A percentile compares a stretch with the other conserved stretches of the same genome.
These are phyloP conservation scores for Silurus glanis DNA, from an alignment of 2,113 vertebrate species.

Conservation along the genomic window DNA sequence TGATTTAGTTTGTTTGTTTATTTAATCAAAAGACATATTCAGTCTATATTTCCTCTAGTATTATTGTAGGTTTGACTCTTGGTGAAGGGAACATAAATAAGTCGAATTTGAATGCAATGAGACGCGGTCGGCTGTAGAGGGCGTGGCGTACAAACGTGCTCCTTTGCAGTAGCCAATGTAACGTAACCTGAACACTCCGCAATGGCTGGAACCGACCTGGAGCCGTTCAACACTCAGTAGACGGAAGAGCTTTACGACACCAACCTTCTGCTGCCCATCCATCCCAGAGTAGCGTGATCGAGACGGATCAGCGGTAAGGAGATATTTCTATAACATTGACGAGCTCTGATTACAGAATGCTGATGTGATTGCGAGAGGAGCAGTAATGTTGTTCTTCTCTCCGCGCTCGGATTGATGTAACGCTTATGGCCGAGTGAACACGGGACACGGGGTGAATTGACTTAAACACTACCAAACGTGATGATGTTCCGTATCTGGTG, in stretches of 20 bases:
- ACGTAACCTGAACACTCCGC: constrained; percentile 63
- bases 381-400: constrained; percentile 53
- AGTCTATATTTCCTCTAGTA: background rate
- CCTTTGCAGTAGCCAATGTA: constrained; percentile 53
- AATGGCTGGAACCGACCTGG: constrained; percentile 51
- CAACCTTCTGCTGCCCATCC: constrained; percentile 48
- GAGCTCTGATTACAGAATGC: background rate
- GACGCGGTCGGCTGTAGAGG: constrained; percentile 12
- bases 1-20: too few species aligned
- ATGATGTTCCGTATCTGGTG: background rate
- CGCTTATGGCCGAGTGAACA: constrained; percentile 73
- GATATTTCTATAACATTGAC: constrained; percentile 24
- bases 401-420: constrained; percentile 50
- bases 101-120: background rate
- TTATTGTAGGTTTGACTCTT: background rate
- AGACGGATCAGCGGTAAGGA: constrained; percentile 64
- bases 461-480: constrained; percentile 7
- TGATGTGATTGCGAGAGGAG: constrained; percentile 18
- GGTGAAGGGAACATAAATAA: background rate
- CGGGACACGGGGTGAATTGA: constrained; percentile 56
- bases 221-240: constrained; percentile 54
- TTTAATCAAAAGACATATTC: too few species aligned
- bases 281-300: constrained; percentile 26
- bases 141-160: constrained; percentile 58
- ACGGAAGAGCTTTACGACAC: constrained; percentile 67